Evolutionary conservation across 2,113 vertebrate species (phyloP).

Genomic region (Laticauda laticaudata): DNA sequence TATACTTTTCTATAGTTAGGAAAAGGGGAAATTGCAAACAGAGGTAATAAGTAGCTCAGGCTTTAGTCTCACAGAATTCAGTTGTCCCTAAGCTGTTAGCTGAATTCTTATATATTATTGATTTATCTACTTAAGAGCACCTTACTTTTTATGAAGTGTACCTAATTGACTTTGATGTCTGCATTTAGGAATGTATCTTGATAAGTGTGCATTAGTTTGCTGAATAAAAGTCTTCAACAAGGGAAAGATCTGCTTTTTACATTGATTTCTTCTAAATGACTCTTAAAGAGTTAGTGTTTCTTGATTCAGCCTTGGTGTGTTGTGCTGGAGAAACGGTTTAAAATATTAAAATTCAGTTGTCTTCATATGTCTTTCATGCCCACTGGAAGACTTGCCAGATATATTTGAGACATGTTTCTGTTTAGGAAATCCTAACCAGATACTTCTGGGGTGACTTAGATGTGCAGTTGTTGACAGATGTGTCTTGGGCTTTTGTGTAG

Average conservation of each 20-base stretch:
- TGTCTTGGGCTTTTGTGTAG: conserved; percentile 38
- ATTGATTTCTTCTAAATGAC: conserved; percentile 23
- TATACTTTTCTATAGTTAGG: neutral
- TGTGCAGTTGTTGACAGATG: conserved; percentile 47
- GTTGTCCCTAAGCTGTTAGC: neutral
- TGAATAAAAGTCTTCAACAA: conserved; percentile 16
- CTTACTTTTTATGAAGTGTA: neutral
- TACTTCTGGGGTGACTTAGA: conserved; percentile 51
- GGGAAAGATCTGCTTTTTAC: neutral
- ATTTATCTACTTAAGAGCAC: neutral
- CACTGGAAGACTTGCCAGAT: conserved; percentile 35
- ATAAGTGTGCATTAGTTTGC: conserved; percentile 4
- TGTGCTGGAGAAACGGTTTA: neutral
- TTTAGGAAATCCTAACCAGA: conserved; percentile 61
- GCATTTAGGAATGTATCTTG: conserved; percentile 26
- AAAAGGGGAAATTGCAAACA: neutral
- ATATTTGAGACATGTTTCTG: conserved; percentile 46
- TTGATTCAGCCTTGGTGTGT: conserved; percentile 23
- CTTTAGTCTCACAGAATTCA: neutral
- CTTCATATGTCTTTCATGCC: conserved; percentile 32
- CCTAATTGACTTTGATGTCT: conserved; percentile 4
- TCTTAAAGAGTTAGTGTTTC: neutral
- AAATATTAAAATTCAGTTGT: conserved; percentile 24
- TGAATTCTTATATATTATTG: neutral
- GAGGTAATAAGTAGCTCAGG: neutral